phyloP scores from a whole-genome alignment of 2,888 invertebrate genomes.

The Euclidia mi region DNA sequence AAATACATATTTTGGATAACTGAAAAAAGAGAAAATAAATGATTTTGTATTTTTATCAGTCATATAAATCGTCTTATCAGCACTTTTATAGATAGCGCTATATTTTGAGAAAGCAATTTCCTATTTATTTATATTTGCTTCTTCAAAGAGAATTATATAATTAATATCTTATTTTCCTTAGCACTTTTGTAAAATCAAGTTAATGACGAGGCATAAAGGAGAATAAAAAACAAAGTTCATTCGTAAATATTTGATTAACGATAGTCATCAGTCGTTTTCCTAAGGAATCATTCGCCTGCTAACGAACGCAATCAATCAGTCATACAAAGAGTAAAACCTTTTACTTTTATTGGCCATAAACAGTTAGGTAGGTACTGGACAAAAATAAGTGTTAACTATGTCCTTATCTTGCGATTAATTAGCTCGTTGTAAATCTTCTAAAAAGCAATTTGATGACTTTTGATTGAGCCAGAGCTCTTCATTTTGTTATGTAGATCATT shows the following conservation, averaged over 20 bases:
- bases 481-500: conserved; percentile 29
- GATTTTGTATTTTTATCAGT: too few relatives aligned
- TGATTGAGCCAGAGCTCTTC: conserved; percentile 35
- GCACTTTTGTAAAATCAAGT: too few relatives aligned
- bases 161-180: too few relatives aligned
- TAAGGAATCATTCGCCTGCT: conserved; percentile 5
- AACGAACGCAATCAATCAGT: neutral
- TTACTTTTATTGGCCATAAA: conserved; percentile 23
- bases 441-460: conserved; percentile 12
- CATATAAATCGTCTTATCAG: too few relatives aligned
- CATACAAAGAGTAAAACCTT: neutral
- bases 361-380: conserved; percentile 7
- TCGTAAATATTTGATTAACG: neutral
- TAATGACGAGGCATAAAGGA: too few relatives aligned
- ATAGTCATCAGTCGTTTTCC: neutral
- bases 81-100: too few relatives aligned
- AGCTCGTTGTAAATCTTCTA: conserved; percentile 24
- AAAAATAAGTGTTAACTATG: neutral
- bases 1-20: too few relatives aligned
- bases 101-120: too few relatives aligned
- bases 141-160: too few relatives aligned
- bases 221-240: too few relatives aligned
- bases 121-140: too few relatives aligned
- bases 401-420: neutral
- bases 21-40: too few relatives aligned